Conservation (phyloP, 2,797 vertebrate genomes). For the Scomberomorus guttatus region DNA sequence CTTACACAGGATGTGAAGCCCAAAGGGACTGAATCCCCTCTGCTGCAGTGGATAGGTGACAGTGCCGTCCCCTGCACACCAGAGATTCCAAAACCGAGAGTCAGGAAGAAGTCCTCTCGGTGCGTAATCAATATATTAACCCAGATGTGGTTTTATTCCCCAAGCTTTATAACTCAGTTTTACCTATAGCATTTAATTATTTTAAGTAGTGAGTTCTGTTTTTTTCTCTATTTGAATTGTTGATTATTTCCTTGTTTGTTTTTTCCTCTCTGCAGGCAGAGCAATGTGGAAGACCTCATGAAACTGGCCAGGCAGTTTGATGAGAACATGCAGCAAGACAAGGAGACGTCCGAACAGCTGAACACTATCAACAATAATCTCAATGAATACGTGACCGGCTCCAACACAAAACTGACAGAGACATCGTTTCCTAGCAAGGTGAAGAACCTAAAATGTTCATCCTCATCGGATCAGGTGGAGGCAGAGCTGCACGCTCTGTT, state of each 20-base stretch:
- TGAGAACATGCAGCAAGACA: constrained; percentile 91
- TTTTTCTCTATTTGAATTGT: not conserved
- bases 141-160: not conserved
- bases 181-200: no score
- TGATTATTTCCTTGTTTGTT: not conserved
- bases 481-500: constrained; percentile 92
- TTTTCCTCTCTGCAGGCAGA: constrained; percentile 79
- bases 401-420: constrained; percentile 45
- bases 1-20: constrained; percentile 86
- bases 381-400: constrained; percentile 43
- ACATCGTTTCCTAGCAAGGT: constrained; percentile 37
- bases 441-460: constrained; percentile 56
- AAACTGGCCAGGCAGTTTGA: constrained; percentile 96
- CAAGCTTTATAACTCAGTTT: not conserved
- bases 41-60: constrained; percentile 94
- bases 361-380: constrained; percentile 48
- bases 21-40: constrained; percentile 78
- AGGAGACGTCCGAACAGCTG: constrained; percentile 78
- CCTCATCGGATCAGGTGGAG: constrained; percentile 84
- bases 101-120: constrained; percentile 77
- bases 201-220: not conserved
- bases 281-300: constrained; percentile 92
- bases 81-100: constrained; percentile 67
- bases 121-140: constrained; percentile 37
- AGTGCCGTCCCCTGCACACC: constrained; percentile 90